Conservation (phyloP, 2,797 vertebrate genomes). For the Peromyscus eremicus region DNA sequence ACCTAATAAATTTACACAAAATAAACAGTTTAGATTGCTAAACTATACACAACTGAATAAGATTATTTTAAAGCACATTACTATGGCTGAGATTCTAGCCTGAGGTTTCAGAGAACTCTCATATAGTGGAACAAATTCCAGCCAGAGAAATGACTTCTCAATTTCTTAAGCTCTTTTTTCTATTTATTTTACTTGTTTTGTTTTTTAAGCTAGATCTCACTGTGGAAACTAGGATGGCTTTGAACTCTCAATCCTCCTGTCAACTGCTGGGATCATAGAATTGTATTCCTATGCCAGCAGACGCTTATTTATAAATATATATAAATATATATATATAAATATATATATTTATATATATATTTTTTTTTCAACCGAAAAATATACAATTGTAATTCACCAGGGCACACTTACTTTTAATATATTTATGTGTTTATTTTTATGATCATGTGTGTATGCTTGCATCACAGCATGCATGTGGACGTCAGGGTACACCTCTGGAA, state of each 20-base stretch:
- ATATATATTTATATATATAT: background rate
- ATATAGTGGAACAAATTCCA: background rate
- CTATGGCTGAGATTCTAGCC: background rate
- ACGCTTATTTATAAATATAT: background rate
- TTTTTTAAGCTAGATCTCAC: background rate
- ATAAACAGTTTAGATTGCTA: background rate
- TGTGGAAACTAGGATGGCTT: background rate
- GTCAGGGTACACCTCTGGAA: background rate
- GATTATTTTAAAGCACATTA: background rate
- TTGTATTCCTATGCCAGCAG: background rate
- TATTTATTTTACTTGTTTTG: background rate
- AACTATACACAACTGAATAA: background rate
- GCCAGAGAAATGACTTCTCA: background rate
- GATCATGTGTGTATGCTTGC: background rate
- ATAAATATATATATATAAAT: too few relatives aligned
- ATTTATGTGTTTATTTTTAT: background rate
- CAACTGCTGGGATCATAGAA: background rate
- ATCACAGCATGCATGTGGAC: background rate
- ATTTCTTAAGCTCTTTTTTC: background rate
- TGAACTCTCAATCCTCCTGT: background rate
- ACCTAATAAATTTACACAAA: background rate
- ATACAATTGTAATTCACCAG: background rate
- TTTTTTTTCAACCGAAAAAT: slow-evolving; percentile 42
- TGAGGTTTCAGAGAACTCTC: background rate
- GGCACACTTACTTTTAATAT: background rate